Conservation (phyloP, 2,797 vertebrate genomes). For the Melanotaenia parkinsoni region DNA sequence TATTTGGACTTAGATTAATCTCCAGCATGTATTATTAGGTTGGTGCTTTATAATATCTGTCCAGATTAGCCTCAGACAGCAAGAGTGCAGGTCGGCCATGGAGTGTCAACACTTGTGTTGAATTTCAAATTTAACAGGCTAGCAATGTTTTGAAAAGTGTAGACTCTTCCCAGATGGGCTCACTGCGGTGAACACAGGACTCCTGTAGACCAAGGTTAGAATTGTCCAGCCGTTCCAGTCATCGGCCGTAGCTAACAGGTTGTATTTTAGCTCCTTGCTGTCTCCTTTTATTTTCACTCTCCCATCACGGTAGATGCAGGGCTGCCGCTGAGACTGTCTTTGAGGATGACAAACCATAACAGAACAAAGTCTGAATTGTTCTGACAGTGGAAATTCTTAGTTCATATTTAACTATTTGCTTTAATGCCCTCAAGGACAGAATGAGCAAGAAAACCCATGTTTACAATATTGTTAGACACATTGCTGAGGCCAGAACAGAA, state of each 20-base stretch:
- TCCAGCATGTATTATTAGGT: slow-evolving; percentile 2
- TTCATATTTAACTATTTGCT: slow-evolving; percentile 51
- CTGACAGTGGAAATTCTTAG: slow-evolving; percentile 57
- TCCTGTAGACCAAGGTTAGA: slow-evolving; percentile 48
- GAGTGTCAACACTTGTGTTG: slow-evolving; percentile 18
- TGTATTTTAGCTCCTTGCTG: slow-evolving; percentile 62
- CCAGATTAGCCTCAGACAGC: slow-evolving; percentile 18
- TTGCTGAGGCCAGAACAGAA: slow-evolving; percentile 30
- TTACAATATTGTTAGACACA: slow-evolving; percentile 51
- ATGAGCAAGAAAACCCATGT: slow-evolving; percentile 48
- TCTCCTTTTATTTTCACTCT: slow-evolving; percentile 40
- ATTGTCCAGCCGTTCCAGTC: slow-evolving; percentile 38
- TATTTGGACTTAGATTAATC: slow-evolving; percentile 27
- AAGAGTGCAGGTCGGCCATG: slow-evolving; percentile 1
- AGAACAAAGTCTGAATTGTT: slow-evolving; percentile 56
- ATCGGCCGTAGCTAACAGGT: slow-evolving; percentile 57
- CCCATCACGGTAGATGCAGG: slow-evolving; percentile 41
- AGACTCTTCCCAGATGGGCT: slow-evolving; percentile 33
- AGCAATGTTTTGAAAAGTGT: slow-evolving; percentile 34
- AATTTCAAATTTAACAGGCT: slow-evolving; percentile 30
- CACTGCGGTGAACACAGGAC: slow-evolving; percentile 9
- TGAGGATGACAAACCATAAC: slow-evolving; percentile 62
- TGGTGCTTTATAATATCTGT: not conserved
- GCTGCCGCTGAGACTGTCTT: slow-evolving; percentile 50
- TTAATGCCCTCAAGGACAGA: slow-evolving; percentile 48